Evolutionary conservation across 1,140 invertebrate species (phyloP).

Genomic region (Drosophila prosaltans): DNA sequence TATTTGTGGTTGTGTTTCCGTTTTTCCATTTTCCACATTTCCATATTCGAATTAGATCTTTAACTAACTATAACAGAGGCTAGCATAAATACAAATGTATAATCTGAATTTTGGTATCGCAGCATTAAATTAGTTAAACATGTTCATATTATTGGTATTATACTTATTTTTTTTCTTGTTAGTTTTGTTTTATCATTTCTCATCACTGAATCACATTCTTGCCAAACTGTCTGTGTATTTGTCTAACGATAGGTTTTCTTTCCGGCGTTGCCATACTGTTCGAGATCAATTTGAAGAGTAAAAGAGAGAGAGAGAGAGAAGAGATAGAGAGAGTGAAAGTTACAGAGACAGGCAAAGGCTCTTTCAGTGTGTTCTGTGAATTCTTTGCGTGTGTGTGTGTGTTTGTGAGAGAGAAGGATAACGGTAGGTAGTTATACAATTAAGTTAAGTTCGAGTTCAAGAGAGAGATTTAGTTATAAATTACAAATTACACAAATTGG

Average conservation of each 20-base stretch:
- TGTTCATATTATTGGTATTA: conserved; percentile 24
- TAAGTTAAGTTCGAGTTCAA: conserved; percentile 57
- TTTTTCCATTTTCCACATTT: conserved; percentile 10
- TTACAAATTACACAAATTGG: conserved; percentile 28
- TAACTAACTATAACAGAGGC: conserved; percentile 73
- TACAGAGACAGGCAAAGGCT: conserved; percentile 24
- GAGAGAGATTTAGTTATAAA: conserved; percentile 16
- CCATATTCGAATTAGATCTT: conserved; percentile 43
- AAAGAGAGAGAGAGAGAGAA: conserved; percentile 21
- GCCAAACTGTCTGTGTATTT: conserved; percentile 11
- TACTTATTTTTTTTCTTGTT: conserved; percentile 14
- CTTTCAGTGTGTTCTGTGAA: neutral
- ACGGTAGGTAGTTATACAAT: conserved; percentile 54
- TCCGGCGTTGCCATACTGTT: conserved; percentile 29
- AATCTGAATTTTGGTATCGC: conserved; percentile 39
- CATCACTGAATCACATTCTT: conserved; percentile 65
- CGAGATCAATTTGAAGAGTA: conserved; percentile 37
- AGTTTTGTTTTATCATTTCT: conserved; percentile 5
- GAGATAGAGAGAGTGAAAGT: conserved; percentile 47
- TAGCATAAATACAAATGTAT: conserved; percentile 54
- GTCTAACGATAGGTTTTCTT: conserved; percentile 23
- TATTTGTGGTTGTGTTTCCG: conserved; percentile 13
- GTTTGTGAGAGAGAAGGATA: conserved; percentile 29
- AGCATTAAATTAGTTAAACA: conserved; percentile 39
- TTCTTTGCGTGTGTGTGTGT: conserved; percentile 22